Base-by-base conservation (phyloP, 2,888 invertebrate genomes). In the Drosophila nigritarsus region DNA sequence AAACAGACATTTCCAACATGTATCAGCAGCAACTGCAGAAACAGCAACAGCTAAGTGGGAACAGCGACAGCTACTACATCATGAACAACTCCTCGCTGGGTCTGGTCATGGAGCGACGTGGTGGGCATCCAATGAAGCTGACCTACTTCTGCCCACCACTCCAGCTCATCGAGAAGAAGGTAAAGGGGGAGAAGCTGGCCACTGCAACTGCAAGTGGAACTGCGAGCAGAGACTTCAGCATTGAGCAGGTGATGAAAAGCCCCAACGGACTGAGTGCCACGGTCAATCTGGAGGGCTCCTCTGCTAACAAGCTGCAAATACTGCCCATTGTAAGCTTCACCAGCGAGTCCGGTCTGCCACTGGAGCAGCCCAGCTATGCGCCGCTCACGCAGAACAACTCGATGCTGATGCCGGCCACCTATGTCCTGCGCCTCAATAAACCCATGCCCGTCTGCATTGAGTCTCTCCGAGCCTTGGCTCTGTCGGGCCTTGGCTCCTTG, bases 101-200 rank as follows among this genome's bases (percentile, higher is more conserved):
- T 40, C 95, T 97, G 69, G 94, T 98, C 48, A 96, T 97, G 81
- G 96, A 96, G 84, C 93, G 98, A 58, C 94, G 95, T 87, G 98
- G 98, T 91, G 98, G 97, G 94, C 98, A 98, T 91, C 97, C 99
- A 0, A 97, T 99, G 97, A 97, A 97, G 89, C 94, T 99, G 34
- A 98, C 98, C 0, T 99, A 98, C 93, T 98, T 98, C 32, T 90
- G 87, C 42, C 89, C 90, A 11, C 83, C 91, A 7, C 69, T 90
- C 0, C 91, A 87, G 42, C 48, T 90, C 5, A 53, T 74, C 13
- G 90, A 90, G 18, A 29, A 51, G 0, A 72, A 76, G 32, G 20
- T 54, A 0, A 76, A 70, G 11, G 42, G 36, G 9, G 77, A 76
- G 4, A 50, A 55, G 15, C 13, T 29, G n/a, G 13, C 48, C 20